A percentile compares a stretch with the other conserved stretches of the same genome.
phyloP scores from a whole-genome alignment of 2,888 invertebrate species.

The Philaethria dido region DNA sequence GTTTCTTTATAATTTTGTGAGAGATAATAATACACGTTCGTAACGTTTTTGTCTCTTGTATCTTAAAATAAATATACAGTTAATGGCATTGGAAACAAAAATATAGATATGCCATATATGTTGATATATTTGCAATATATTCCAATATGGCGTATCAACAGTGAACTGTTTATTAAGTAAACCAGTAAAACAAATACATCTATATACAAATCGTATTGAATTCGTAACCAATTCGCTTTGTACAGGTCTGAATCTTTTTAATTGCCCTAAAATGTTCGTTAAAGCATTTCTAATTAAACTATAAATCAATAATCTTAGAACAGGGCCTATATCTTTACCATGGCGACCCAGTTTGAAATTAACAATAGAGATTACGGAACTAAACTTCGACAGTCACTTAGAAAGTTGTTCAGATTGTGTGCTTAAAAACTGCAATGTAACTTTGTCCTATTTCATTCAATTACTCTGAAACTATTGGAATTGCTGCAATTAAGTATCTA shows the following conservation, averaged over 20 bases:
- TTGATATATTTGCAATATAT: too few relatives aligned
- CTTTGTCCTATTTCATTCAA: slow-evolving; percentile 26
- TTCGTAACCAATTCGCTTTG: too few relatives aligned
- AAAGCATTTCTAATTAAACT: background rate
- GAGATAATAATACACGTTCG: slow-evolving; percentile 36
- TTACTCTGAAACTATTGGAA: slow-evolving; percentile 11
- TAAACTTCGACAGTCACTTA: slow-evolving; percentile 36
- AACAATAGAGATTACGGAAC: slow-evolving; percentile 42
- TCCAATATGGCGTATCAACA: too few relatives aligned
- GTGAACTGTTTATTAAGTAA: too few relatives aligned
- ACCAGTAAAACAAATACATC: too few relatives aligned
- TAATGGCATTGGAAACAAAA: background rate
- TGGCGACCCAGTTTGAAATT: slow-evolving; percentile 35
- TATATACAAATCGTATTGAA: too few relatives aligned
- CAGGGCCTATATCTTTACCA: slow-evolving; percentile 29
- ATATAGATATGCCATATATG: too few relatives aligned
- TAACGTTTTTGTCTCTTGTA: background rate
- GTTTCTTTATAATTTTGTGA: slow-evolving; percentile 49
- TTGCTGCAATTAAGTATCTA: slow-evolving; percentile 10
- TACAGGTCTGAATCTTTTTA: too few relatives aligned
- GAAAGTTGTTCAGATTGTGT: slow-evolving; percentile 42
- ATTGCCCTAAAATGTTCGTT: too few relatives aligned
- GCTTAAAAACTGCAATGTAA: slow-evolving; percentile 34
- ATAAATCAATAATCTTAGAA: slow-evolving; percentile 33
- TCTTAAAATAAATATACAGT: background rate